Conservation (phyloP, 35 echinoderm and acorn worm genomes). For the Apostichopus californicus region DNA sequence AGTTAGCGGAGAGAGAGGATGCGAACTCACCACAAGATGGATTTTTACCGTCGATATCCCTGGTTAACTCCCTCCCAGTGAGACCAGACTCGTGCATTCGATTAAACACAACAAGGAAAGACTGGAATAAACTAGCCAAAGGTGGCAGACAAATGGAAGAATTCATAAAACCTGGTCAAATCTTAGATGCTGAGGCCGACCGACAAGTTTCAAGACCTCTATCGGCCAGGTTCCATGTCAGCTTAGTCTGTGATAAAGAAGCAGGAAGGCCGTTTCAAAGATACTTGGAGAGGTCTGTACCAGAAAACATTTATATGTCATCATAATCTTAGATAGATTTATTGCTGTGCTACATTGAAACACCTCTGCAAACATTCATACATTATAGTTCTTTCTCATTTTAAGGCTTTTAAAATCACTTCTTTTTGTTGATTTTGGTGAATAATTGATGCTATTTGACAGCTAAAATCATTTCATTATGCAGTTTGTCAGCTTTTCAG, state of each 20-base stretch:
- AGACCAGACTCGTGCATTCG: conserved; percentile 87
- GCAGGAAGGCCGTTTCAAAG: conserved; percentile 91
- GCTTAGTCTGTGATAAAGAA: conserved; percentile 81
- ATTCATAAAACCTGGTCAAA: conserved; percentile 62
- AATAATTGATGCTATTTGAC: too few species aligned
- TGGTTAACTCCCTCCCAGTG: conserved; percentile 93
- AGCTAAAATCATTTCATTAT: too few species aligned
- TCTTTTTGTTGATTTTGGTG: too few species aligned
- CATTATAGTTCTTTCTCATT: too few species aligned
- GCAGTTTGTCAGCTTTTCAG: too few species aligned
- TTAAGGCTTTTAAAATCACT: too few species aligned
- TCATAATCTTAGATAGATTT: too few species aligned
- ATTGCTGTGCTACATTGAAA: too few species aligned
- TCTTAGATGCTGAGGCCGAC: conserved; percentile 55
- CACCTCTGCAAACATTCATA: too few species aligned
- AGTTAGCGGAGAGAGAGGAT: conserved; percentile 50
- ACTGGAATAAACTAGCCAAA: conserved; percentile 77
- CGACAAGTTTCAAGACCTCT: conserved; percentile 72
- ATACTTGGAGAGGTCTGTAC: conserved; percentile 83
- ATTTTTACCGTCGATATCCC: conserved; percentile 93
- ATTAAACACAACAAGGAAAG: conserved; percentile 75
- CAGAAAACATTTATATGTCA: background rate
- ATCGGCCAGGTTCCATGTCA: conserved; percentile 78
- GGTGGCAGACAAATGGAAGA: conserved; percentile 76
- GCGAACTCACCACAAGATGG: conserved; percentile 62